Base-by-base conservation (phyloP, 2,888 invertebrate species). In the Syrista parreyssii region DNA sequence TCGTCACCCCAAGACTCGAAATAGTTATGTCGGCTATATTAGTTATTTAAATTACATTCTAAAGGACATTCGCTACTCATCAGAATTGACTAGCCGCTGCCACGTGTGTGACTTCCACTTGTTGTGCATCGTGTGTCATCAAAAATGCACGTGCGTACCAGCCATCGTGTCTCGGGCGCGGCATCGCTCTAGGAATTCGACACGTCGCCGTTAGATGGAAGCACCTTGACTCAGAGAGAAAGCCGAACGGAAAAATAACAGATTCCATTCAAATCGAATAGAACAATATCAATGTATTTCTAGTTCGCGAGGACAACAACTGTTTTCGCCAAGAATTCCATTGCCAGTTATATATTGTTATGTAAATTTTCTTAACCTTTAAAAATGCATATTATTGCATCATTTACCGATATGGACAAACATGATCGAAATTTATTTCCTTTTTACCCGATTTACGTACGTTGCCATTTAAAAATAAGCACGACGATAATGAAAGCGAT, bases 131-230 rank as follows among this genome's bases (percentile, higher is more conserved):
- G 55, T 23, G 9, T 9, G 82, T 79, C 77, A 79, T 73, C 80
- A 74, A 81, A 80, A 79, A 75, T 71, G 76, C 78, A 75, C 79
- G 77, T 77, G 78, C 69, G 74, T 76, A 69, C 77, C 79, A 82
- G 82, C 81, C 82, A 82, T 81, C 80, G 81, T 82, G 80, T 71
- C 74, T 68, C 69, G 71, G 33, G 35, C 79, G 80, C 81, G 78
- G 73, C 74, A 74, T 79, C 69, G 76, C 75, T 76, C 69, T 35
- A 76, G 73, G 78, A 80, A 79, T 82, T 82, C 76, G 76, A 71
- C 32, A 30, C 33, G 73, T 68, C 79, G 79, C 82, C 84, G 82
- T 80, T 74, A 81, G 84, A 84, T 84, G 84, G 84, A 79, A 83
- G 77, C 82, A 78, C 84, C 73, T 72, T 68, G 74, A 75, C 68